These are phyloP conservation scores for Trichogramma pretiosum DNA, from an alignment of 1,140 invertebrate genomes.

Conservation along the genomic window DNA sequence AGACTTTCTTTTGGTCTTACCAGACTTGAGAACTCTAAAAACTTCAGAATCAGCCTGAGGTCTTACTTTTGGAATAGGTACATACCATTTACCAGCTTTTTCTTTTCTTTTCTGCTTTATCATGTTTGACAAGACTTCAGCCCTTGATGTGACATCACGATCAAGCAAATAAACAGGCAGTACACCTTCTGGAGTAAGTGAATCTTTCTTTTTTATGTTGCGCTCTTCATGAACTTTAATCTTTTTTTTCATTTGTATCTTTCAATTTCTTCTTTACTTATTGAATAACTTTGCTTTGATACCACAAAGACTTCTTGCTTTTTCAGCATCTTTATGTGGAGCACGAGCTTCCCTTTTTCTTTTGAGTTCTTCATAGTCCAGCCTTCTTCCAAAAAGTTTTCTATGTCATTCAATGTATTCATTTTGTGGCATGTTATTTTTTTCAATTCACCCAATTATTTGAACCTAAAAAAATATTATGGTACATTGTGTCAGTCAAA, in stretches of 20 bases:
- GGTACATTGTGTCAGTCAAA: too few species aligned
- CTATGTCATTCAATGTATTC: constrained; percentile 98
- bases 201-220: constrained; percentile 75
- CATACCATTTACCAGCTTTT: constrained; percentile 99
- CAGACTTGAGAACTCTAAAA: constrained; percentile 89
- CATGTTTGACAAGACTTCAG: constrained; percentile 97
- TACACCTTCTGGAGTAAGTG: constrained; percentile 80
- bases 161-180: constrained; percentile 94
- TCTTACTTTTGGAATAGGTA: constrained; percentile 96
- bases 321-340: constrained; percentile 80
- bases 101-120: constrained; percentile 99
- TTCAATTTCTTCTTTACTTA: constrained; percentile 92
- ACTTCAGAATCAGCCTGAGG: constrained; percentile 97
- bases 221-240: constrained; percentile 88
- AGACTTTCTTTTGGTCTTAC: constrained; percentile 90
- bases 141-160: constrained; percentile 85
- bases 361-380: constrained; percentile 97
- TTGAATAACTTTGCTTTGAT: constrained; percentile 98
- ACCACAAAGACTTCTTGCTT: constrained; percentile 85
- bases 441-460: neutral
- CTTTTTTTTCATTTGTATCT: constrained; percentile 99
- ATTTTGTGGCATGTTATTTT: constrained; percentile 90
- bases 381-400: constrained; percentile 88
- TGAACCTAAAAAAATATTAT: neutral
- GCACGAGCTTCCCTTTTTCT: constrained; percentile 90